Evolutionary conservation across 2,797 vertebrate species (phyloP).

Genomic region (Zenarchopterus dispar): DNA sequence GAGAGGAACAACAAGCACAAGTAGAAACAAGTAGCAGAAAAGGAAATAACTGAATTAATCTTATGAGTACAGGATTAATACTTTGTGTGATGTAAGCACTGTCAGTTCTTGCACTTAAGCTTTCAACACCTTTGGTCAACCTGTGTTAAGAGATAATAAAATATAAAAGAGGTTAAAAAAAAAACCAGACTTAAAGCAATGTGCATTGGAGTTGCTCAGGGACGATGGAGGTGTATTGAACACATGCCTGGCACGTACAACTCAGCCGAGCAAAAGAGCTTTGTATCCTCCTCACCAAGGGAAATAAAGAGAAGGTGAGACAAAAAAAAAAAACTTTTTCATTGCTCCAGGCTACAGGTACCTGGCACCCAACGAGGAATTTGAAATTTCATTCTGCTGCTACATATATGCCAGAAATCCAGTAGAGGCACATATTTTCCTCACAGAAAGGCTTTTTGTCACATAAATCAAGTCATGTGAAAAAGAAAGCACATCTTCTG

Average conservation of each 20-base stretch:
- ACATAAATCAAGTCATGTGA: background rate
- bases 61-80: slow-evolving; percentile 32
- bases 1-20: slow-evolving; percentile 8
- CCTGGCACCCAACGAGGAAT: slow-evolving; percentile 79
- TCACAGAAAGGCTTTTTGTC: slow-evolving; percentile 37
- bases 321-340: slow-evolving; percentile 81
- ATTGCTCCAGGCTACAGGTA: slow-evolving; percentile 81
- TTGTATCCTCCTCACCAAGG: slow-evolving; percentile 79
- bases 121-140: slow-evolving; percentile 45
- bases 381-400: slow-evolving; percentile 78
- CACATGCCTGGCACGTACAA: slow-evolving; percentile 78
- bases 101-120: slow-evolving; percentile 47
- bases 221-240: slow-evolving; percentile 60
- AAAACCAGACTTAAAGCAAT: slow-evolving; percentile 43
- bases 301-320: slow-evolving; percentile 84
- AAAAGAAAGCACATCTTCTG: background rate
- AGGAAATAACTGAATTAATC: background rate
- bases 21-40: slow-evolving; percentile 21
- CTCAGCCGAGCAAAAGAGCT: slow-evolving; percentile 78
- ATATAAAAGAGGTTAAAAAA: slow-evolving; percentile 20
- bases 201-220: slow-evolving; percentile 62
- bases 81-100: slow-evolving; percentile 31
- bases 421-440: slow-evolving; percentile 46
- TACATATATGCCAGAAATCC: slow-evolving; percentile 73
- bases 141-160: slow-evolving; percentile 53